These are phyloP conservation scores for Fopius arisanus DNA, from an alignment of 1,140 invertebrate species.

Conservation along the genomic window DNA sequence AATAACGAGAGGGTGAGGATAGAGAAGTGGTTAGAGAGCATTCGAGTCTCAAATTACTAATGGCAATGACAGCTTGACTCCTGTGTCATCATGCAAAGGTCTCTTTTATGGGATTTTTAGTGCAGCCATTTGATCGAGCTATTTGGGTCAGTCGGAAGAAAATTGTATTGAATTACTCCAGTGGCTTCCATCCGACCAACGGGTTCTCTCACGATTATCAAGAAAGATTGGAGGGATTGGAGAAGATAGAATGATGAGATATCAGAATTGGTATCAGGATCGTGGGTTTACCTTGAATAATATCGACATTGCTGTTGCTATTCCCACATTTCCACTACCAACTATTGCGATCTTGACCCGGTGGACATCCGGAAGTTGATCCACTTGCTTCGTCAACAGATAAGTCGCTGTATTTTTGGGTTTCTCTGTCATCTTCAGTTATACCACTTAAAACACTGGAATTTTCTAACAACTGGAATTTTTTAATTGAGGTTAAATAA, in stretches of 20 bases:
- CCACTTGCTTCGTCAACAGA: conserved; percentile 50
- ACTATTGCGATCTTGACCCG: conserved; percentile 53
- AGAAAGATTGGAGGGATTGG: background rate
- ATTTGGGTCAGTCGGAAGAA: background rate
- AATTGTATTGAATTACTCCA: conserved; percentile 1
- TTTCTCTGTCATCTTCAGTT: background rate
- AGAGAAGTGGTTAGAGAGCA: background rate
- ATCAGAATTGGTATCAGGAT: background rate
- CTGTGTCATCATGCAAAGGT: background rate
- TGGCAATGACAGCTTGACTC: background rate
- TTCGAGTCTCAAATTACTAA: conserved; percentile 2
- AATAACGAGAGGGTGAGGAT: background rate
- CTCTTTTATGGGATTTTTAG: background rate
- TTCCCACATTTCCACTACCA: conserved; percentile 50
- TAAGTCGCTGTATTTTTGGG: conserved; percentile 46
- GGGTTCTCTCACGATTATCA: background rate
- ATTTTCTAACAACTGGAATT: background rate
- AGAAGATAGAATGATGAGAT: conserved; percentile 1
- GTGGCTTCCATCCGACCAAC: background rate
- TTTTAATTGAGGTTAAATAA: background rate
- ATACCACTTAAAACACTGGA: background rate
- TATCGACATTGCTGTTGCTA: conserved; percentile 50
- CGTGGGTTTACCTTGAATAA: conserved; percentile 51
- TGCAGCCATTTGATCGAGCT: background rate
- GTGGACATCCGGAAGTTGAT: conserved; percentile 45